Base-by-base conservation (phyloP, 2,888 invertebrate species). In the Muschampia plurimacula region DNA sequence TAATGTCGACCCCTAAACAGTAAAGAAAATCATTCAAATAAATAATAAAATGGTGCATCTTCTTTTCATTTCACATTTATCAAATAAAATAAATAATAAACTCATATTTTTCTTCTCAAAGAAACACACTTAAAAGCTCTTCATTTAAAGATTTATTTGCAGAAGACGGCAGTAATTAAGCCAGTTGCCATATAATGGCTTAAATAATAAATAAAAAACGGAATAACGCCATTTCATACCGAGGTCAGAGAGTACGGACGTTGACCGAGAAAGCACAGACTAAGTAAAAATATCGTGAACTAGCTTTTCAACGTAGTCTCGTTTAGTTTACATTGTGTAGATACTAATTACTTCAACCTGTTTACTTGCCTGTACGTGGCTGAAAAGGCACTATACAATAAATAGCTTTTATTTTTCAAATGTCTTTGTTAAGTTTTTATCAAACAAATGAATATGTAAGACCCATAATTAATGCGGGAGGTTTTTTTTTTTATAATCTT, bases 121-220 rank as follows among this genome's bases (percentile, higher is more conserved):
- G 49, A 65, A 71, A 66, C 7, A 66, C 44, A 36, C 46, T 22
- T 59, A 12, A 60, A 49, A 46, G 49, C 59, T 49, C 55, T 28
- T 32, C 65, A 36, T 71, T 66, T 49, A 49, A 66, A 46, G 46
- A 71, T 71, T 70, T 71, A 71, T 62, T 71, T 49, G 71, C 66
- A 66, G 65, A 60, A 70, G 70, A 60, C 66, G 46, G 65, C 46
- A 46, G 59, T 71, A 71, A 71, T 71, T 71, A 71, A 71, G 71
- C 66, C 59, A 66, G 66, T 64, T 39, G 71, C 49, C 71, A 71
- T 66, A 66, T 66, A 71, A 66, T 66, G 65, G 66, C 49, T 71
- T 71, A 65, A 66, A 71, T 22, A 22, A 22, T 71, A 65, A 66
- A 71, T 22, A 22, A 22, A 22, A 71, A 65, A 57, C 63, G 55